Evolutionary conservation across 2,113 vertebrate species (phyloP), one percentile per base, ranked within the genome.

Genomic region (Leiothrix lutea): DNA sequence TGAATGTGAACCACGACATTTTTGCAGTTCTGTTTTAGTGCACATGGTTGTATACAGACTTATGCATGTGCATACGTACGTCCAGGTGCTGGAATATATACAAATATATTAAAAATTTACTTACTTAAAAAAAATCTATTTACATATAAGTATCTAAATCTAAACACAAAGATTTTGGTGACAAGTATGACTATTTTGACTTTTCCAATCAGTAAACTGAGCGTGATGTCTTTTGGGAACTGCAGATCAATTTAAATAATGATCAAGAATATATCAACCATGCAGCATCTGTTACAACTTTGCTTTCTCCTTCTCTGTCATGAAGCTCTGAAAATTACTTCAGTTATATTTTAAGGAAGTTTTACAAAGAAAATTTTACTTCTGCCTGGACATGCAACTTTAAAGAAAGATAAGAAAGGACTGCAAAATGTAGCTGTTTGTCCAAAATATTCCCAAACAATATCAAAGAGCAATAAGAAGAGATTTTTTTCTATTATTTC

Each of bases 231-330:
- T 91, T 74, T 74, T 21, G 9, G 40, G 40, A 88, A 26, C 29
- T 50, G 20, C 13, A 67, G 31, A 31, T 70, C 11, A 3, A 25
- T 65, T 42, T 66, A 47, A 84, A 56, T 57, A 72, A 58, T 35
- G 47, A 80, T 28, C 53, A 88, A 85, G 38, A 33, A 58, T 53
- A 18, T 48, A 35, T 58, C 31, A 85, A 53, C 12, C 6, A 8
- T 6, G 6, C 16, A 53, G 44, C 1, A 7, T 10, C 6, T 1
- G 2, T 24, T 40, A 9, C 31, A 83, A 67, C 5, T 33, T 47
- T 67, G 8, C 12, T 8, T 74, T 75, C 22, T 12, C 7, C 6
- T 50, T 45, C 17, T 80, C 25, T 50, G 20, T 45, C 31, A 50
- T 19, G 20, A 75, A 80, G 12, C 19, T 47, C 44, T 86, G 42